Base-by-base conservation (phyloP, 2,113 vertebrate species). In the Chaenogobius annularis region DNA sequence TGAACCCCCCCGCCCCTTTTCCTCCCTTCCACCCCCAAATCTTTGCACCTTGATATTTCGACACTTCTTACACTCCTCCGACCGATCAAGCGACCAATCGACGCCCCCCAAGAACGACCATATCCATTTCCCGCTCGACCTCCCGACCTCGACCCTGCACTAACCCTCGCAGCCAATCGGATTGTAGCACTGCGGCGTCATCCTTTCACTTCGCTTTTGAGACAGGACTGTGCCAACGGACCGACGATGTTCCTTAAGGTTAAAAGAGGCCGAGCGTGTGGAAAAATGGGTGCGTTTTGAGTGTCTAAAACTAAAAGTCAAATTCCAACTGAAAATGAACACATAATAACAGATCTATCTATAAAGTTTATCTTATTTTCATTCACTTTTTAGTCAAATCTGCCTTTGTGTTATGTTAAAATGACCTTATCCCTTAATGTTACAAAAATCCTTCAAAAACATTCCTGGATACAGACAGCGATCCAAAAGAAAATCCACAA, bases 21-120 rank as follows among this genome's bases (percentile, higher is more conserved):
- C 26, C 56, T 19, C 37, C 73, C 69, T n/a, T n/a, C n/a, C n/a
- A n/a, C n/a, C 50, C 37, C 26, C 26, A 31, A 31, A 90, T 83
- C 83, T 85, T 79, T 87, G 79, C 83, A 85, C 78, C 84, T 79
- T 82, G 83, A 87, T 61, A 61, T 77, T 84, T 78, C 77, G 82
- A 80, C 81, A 69, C 82, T 87, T 82, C 88, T 76, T 85, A 83
- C 82, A 78, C 83, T 56, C 79, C 23, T 61, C 58, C 73, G 74
- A 82, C 77, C 79, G 63, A 78, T 70, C 66, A 47, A 1, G 73
- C 82, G 40, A 75, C 75, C n/a, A 23, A 66, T 63, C 61, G n/a
- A 31, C 35, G 4, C 35, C 26, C 1, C 26, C 61, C 61, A 3
- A n/a, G 7, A 63, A 43, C 35, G 10, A 20, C 61, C 61, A 63